phyloP scores from a whole-genome alignment of 1,140 invertebrate species.

The Scaptomyza hsui region DNA sequence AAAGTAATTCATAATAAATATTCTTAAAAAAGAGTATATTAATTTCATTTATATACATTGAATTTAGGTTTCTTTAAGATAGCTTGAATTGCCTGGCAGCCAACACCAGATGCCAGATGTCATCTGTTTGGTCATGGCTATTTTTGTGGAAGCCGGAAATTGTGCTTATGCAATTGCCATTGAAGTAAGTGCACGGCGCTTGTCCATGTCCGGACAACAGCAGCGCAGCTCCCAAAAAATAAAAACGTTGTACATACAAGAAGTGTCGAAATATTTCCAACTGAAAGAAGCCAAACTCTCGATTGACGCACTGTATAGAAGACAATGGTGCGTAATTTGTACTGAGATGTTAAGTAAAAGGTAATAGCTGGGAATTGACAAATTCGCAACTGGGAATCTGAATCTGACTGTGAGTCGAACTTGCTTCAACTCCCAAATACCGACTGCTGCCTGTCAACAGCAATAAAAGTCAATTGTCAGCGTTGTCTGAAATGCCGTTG shows the following conservation, averaged over 20 bases:
- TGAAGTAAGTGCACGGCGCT: constrained; percentile 42
- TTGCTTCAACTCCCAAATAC: constrained; percentile 1
- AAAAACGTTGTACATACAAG: background rate
- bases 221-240: constrained; percentile 29
- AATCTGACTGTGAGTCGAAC: constrained; percentile 13
- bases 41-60: no score
- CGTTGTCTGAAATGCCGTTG: constrained; percentile 56
- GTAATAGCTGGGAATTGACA: constrained; percentile 74
- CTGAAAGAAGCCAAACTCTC: constrained; percentile 32
- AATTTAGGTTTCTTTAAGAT: background rate
- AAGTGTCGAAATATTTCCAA: constrained; percentile 20
- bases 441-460: constrained; percentile 51
- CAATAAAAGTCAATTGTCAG: constrained; percentile 79
- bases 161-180: constrained; percentile 68
- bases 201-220: constrained; percentile 42
- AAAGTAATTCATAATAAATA: no score
- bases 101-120: no score
- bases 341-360: constrained; percentile 72
- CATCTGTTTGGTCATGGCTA: constrained; percentile 20
- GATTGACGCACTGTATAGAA: constrained; percentile 45
- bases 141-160: constrained; percentile 68
- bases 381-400: constrained; percentile 45
- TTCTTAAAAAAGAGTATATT: no score
- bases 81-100: background rate
- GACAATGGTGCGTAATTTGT: constrained; percentile 74